phyloP scores from a whole-genome alignment of 2,113 vertebrate genomes.

The Trogon melanurus region DNA sequence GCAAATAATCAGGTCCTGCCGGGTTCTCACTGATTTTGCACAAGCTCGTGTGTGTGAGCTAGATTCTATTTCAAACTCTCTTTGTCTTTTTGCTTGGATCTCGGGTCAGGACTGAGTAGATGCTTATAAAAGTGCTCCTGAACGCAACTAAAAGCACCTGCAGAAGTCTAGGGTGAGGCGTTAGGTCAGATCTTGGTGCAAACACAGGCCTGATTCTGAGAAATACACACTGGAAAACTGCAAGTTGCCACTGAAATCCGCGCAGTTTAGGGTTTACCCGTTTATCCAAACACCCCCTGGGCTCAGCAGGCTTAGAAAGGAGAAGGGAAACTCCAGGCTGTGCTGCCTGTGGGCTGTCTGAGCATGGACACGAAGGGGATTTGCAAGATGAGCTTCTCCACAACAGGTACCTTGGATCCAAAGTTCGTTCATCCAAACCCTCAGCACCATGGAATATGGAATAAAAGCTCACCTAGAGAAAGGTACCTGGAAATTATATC shows the following conservation, averaged over 20 bases:
- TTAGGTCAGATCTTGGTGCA: background rate
- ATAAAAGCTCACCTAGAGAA: background rate
- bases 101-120: background rate
- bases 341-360: background rate
- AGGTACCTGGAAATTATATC: background rate
- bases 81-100: background rate
- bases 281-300: background rate
- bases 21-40: background rate
- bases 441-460: too few species aligned
- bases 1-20: background rate
- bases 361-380: too few species aligned
- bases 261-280: background rate
- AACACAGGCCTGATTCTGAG: background rate
- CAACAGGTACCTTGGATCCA: too few species aligned
- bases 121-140: background rate
- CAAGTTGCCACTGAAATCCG: background rate
- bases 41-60: background rate
- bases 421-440: too few species aligned
- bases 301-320: background rate
- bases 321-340: background rate
- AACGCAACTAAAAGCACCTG: background rate
- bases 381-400: too few species aligned
- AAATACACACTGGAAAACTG: background rate
- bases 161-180: background rate
- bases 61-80: too few species aligned